Evolutionary conservation across 2,797 vertebrate species (phyloP).

Genomic region (Typhlichthys eigenmanni): DNA sequence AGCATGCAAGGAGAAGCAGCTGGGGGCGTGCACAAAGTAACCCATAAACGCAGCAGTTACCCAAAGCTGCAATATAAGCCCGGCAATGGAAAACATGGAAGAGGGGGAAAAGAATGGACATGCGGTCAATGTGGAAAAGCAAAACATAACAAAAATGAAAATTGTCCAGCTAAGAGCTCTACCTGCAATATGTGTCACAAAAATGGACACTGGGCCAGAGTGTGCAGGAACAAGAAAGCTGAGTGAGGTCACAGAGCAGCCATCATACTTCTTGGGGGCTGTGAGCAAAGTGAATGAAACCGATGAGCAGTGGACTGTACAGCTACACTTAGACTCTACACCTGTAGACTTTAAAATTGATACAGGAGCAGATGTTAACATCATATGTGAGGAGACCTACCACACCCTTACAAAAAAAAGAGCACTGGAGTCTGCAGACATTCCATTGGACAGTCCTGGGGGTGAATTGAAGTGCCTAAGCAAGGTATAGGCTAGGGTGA

Average conservation of each 20-base stretch:
- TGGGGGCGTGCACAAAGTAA: background rate
- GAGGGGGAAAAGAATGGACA: background rate
- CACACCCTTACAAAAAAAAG: background rate
- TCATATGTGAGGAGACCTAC: background rate
- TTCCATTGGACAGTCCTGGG: constrained; percentile 8
- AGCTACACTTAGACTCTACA: background rate
- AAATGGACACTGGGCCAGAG: no score
- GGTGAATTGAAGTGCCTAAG: constrained; percentile 12
- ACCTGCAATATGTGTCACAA: no score
- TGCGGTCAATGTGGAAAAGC: background rate
- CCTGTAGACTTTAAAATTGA: background rate
- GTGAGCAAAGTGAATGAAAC: background rate
- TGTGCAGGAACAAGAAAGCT: background rate
- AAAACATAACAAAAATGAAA: no score
- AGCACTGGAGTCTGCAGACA: background rate
- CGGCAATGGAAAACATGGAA: background rate
- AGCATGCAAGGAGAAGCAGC: background rate
- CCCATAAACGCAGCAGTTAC: background rate
- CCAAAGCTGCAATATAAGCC: background rate
- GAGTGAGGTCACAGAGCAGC: constrained; percentile 9
- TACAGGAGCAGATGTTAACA: background rate
- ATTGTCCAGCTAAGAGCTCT: no score
- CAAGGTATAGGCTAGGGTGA: constrained; percentile 14
- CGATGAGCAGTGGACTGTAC: background rate
- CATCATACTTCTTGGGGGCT: background rate